Conservation (phyloP, 2,888 invertebrate genomes). For the Plebejus argus region DNA sequence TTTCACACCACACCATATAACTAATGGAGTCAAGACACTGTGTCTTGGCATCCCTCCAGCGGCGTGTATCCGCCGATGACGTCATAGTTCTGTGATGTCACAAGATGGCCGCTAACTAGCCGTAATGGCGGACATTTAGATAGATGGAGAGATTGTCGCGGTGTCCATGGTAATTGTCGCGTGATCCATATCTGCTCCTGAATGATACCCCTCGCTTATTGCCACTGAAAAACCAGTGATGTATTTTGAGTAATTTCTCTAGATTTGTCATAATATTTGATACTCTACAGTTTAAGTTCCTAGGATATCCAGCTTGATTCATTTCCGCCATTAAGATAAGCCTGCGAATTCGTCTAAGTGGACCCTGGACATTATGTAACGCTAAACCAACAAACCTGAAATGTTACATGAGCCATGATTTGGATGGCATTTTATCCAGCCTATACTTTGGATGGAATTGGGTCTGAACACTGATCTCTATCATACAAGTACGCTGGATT, state of each 20-base stretch:
- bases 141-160: background rate
- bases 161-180: background rate
- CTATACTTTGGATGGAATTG: background rate
- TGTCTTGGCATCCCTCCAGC: background rate
- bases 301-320: background rate
- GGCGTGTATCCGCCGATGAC: slow-evolving; percentile 2
- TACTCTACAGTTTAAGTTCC: background rate
- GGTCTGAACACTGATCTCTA: too few species aligned
- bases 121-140: background rate
- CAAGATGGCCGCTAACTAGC: slow-evolving; percentile 15
- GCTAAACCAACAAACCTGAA: background rate
- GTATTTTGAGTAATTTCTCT: background rate
- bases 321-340: background rate
- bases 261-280: background rate
- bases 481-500: too few species aligned
- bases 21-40: background rate
- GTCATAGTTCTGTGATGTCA: background rate
- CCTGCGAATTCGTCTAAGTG: slow-evolving; percentile 6
- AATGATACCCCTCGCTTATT: background rate
- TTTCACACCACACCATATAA: slow-evolving; percentile 9
- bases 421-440: background rate
- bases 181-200: background rate
- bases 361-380: background rate
- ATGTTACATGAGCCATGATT: background rate
- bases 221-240: background rate